A percentile compares a stretch with the other conserved stretches of the same genome.
Conservation (phyloP, 2,113 vertebrate genomes). For the Lates calcarifer region DNA sequence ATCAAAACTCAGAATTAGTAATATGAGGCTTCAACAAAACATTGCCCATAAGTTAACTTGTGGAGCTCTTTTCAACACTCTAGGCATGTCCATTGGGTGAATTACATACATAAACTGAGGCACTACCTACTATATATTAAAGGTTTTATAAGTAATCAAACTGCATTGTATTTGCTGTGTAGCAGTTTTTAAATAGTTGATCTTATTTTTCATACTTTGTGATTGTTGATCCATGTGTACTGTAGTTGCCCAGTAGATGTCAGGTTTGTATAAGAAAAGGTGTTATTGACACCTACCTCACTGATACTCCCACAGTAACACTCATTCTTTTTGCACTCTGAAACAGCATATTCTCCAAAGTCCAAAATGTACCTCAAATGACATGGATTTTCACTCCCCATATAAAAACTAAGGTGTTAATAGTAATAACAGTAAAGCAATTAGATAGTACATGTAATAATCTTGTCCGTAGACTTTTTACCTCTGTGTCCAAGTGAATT, state of each 20-base stretch:
- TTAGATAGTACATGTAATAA: neutral
- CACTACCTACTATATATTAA: neutral
- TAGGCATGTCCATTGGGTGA: neutral
- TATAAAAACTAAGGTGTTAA: too few species aligned
- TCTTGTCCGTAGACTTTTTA: neutral
- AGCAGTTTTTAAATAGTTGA: neutral
- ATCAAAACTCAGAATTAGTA: neutral
- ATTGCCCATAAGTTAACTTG: neutral
- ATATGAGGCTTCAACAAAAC: neutral
- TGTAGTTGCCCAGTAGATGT: conserved; percentile 81
- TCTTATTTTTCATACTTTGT: neutral
- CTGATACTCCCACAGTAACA: neutral
- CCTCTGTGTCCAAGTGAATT: neutral
- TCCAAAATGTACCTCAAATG: neutral
- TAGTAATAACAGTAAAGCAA: neutral
- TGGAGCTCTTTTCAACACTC: neutral
- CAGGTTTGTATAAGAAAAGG: conserved; percentile 79
- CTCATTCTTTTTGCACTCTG: neutral
- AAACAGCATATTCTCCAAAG: neutral
- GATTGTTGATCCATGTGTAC: conserved; percentile 22
- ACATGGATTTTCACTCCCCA: neutral
- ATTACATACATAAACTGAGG: neutral
- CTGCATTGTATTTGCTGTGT: neutral
- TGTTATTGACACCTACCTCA: neutral
- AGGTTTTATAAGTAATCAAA: neutral